Conservation (phyloP, 2,797 vertebrate genomes). For the Lycodopsis pacificus region DNA sequence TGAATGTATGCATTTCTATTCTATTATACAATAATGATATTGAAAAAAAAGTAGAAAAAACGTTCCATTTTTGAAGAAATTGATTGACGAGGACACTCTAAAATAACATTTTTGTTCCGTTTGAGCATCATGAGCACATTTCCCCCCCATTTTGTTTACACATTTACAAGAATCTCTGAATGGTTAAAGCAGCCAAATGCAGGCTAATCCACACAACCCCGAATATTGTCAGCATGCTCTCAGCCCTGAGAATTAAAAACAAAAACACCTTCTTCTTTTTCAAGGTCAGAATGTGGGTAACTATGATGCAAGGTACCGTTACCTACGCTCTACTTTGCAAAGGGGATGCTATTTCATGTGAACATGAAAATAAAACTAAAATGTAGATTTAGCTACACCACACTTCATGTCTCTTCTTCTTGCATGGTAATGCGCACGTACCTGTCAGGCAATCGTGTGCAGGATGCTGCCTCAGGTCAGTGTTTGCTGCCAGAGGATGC, state of each 20-base stretch:
- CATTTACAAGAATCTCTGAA: background rate
- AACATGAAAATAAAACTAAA: background rate
- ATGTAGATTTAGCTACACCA: background rate
- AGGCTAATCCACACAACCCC: too few species aligned
- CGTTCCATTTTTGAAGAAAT: background rate
- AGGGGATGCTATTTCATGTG: background rate
- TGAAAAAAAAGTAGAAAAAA: too few species aligned
- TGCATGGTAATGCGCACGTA: conserved; percentile 56
- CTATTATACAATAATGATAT: too few species aligned
- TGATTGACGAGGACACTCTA: too few species aligned
- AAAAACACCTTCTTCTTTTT: background rate
- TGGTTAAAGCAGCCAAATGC: background rate
- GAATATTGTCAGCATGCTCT: too few species aligned
- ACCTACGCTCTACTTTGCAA: background rate
- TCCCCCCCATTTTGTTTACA: too few species aligned
- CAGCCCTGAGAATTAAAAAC: background rate
- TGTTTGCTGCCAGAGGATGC: conserved; percentile 92
- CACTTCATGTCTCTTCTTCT: background rate
- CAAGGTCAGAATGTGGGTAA: conserved; percentile 2
- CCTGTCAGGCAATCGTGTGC: conserved; percentile 66
- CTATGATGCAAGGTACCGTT: background rate
- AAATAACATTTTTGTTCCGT: too few species aligned
- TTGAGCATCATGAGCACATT: too few species aligned
- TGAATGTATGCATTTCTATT: too few species aligned
- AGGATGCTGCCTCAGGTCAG: conserved; percentile 85